These are phyloP conservation scores for Sitta europaea DNA, from an alignment of 2,113 vertebrate species.

Conservation along the genomic window DNA sequence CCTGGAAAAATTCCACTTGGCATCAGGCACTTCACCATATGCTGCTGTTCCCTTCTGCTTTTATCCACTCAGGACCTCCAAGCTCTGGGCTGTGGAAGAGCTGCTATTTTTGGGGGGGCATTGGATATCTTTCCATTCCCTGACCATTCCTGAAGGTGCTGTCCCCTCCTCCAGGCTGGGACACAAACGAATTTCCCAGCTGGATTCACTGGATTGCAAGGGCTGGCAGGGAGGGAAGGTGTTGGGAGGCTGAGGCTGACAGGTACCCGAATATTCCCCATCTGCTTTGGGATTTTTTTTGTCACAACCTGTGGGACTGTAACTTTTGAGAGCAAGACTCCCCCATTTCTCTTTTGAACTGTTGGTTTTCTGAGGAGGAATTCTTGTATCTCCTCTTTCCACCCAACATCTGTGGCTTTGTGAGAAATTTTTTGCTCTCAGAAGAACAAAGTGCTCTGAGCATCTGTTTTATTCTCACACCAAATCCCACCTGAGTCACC, in stretches of 20 bases:
- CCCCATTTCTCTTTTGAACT: neutral
- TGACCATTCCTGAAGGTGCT: neutral
- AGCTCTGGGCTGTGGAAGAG: neutral
- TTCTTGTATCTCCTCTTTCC: neutral
- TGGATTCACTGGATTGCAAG: neutral
- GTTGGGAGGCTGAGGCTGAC: neutral
- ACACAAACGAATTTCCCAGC: neutral
- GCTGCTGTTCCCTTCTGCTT: conserved; percentile 14
- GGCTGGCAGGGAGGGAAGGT: neutral
- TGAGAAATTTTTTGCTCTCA: neutral
- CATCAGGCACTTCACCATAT: conserved; percentile 13
- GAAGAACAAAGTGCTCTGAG: neutral
- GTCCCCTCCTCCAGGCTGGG: neutral
- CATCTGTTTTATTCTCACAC: neutral
- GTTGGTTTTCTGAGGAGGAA: neutral
- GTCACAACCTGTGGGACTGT: neutral
- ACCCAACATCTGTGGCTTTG: neutral
- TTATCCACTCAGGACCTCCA: neutral
- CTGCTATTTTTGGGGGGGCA: conserved; percentile 34
- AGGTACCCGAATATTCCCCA: neutral
- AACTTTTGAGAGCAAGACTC: neutral
- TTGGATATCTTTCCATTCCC: conserved; percentile 27
- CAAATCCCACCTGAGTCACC: neutral
- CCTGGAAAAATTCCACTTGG: conserved; percentile 44
- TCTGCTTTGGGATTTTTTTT: neutral